phyloP scores from a whole-genome alignment of 2,797 vertebrate genomes.

The Hapalemur alaotrensis region DNA sequence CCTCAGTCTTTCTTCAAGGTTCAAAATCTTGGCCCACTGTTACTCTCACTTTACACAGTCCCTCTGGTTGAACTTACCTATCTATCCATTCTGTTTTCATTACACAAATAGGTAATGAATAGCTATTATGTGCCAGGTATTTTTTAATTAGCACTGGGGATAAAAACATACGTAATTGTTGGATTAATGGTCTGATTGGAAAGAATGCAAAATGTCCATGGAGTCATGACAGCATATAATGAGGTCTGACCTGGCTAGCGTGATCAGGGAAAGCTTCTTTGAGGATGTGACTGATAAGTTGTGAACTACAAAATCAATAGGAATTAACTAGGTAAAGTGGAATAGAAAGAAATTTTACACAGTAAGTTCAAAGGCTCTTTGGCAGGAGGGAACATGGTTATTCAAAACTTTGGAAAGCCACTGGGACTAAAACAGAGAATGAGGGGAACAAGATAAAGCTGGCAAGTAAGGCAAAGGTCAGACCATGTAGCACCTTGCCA shows the following conservation, averaged over 20 bases:
- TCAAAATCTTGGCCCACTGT: not conserved
- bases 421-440: not conserved
- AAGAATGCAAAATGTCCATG: not conserved
- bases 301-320: not conserved
- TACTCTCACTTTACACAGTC: not conserved
- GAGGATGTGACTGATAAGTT: not conserved
- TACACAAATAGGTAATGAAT: not conserved
- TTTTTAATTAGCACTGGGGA: not conserved
- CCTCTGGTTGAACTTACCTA: not conserved
- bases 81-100: not conserved
- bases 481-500: fast-evolving
- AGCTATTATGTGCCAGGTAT: not conserved
- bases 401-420: slow-evolving; percentile 1
- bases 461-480: not conserved
- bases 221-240: not conserved
- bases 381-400: not conserved
- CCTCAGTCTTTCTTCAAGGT: not conserved
- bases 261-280: not conserved
- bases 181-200: not conserved
- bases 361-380: not conserved
- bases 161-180: not conserved
- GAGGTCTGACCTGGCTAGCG: not conserved
- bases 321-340: not conserved
- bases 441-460: not conserved
- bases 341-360: not conserved